Percentiles rank a stretch among this genome's conserved stretches.
phyloP scores from a whole-genome alignment of 2,797 vertebrate species.

The Enteromius mattozi region DNA sequence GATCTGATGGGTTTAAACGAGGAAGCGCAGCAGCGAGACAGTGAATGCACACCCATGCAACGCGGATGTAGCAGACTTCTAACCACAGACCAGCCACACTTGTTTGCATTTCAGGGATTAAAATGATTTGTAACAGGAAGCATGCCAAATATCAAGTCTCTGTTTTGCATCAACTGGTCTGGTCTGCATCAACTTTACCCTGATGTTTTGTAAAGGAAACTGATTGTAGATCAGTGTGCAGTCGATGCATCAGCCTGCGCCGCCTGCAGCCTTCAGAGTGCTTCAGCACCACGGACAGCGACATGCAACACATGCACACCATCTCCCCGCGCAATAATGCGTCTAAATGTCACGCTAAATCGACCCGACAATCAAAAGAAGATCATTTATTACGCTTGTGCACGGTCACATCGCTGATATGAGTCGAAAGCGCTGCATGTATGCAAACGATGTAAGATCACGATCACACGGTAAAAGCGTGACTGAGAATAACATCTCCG shows the following conservation, averaged over 20 bases:
- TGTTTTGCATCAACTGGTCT: neutral
- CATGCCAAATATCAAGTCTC: neutral
- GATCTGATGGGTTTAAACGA: neutral
- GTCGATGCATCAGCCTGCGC: neutral
- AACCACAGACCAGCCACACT: no score
- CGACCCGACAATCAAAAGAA: neutral
- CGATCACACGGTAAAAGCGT: neutral
- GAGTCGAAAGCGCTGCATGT: neutral
- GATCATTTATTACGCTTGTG: neutral
- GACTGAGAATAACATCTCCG: slow-evolving; percentile 8
- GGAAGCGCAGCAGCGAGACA: neutral
- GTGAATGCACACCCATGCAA: neutral
- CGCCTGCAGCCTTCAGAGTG: neutral
- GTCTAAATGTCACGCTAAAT: neutral
- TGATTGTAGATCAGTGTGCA: no score
- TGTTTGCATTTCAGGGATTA: neutral
- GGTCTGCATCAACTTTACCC: no score
- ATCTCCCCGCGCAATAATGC: no score
- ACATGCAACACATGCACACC: neutral
- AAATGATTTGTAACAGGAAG: neutral
- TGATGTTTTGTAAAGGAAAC: neutral
- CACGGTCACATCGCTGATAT: neutral
- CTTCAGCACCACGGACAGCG: slow-evolving; percentile 33
- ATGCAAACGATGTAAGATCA: neutral
- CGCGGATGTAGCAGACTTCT: neutral